Evolutionary conservation across 2,797 vertebrate genomes (phyloP), one percentile per base, ranked within the genome.

Genomic region (Anguilla megastoma): DNA sequence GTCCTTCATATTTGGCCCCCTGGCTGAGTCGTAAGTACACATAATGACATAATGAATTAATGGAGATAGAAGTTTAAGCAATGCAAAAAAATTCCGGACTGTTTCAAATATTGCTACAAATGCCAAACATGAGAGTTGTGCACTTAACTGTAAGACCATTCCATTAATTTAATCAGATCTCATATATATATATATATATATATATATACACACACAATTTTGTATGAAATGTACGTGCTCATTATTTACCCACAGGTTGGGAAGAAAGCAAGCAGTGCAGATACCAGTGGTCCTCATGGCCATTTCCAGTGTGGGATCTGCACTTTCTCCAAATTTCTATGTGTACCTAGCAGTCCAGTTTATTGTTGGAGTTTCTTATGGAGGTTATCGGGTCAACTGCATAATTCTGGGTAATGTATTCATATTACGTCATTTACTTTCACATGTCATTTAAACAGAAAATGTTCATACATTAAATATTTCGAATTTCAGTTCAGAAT

Each of bases 271-370:
- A 4, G 94, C 95, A 0, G 56, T 94, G 86, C 94, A 97, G 89
- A 87, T 96, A 5, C 94, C 96, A 5, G 1, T 96, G 69, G 71
- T 97, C 2, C 1, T 97, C 18, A 91, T 95, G 52, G 83, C 94
- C 0, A 0, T 95, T 50, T 92, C 95, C 45, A 95, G 95, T 8
- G 2, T 96, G 2, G 92, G 92, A 69, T 93, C 90, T 0, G 97
- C 96, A 79, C 93, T 97, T 0, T 91, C 92, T 88, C 95, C 96
- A 60, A 94, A 91, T 88, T 96, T 97, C 48, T 93, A 94, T 6
- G 84, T 96, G 24, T 98, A 96, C 90, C 84, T 95, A 87, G 85
- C 85, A 0, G 94, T 97, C 27, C 95, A 95, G 90, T 98, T 97
- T 90, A 33, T 96, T 0, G 88, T 94, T 87, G 97, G 80, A 87